phyloP scores from a whole-genome alignment of 1,140 invertebrate genomes.

The Arctopsyche grandis region DNA sequence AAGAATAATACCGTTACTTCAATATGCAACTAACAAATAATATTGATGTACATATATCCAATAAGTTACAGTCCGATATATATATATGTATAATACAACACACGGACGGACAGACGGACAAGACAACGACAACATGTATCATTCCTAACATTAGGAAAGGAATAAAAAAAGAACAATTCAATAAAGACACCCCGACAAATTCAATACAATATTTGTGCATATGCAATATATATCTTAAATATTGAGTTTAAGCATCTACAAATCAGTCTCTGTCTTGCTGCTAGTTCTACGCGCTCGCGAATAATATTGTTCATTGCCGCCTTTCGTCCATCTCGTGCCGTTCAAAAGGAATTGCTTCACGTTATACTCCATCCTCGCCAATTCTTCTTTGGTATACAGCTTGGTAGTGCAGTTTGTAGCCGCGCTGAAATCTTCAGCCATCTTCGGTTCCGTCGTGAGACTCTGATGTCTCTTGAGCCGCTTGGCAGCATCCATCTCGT shows the following conservation, averaged over 20 bases:
- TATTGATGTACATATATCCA: too few species aligned
- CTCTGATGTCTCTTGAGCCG: slow-evolving; percentile 18
- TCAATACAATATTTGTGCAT: too few species aligned
- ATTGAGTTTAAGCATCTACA: slow-evolving; percentile 56
- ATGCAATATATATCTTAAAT: too few species aligned
- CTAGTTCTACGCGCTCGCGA: slow-evolving; percentile 62
- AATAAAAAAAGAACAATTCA: too few species aligned
- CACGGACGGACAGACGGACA: too few species aligned
- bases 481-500: not conserved
- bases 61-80: too few species aligned
- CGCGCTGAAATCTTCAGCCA: not conserved
- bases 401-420: slow-evolving; percentile 36
- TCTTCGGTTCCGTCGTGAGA: slow-evolving; percentile 15
- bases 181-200: too few species aligned
- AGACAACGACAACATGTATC: too few species aligned
- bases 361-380: slow-evolving; percentile 72
- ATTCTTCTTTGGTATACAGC: slow-evolving; percentile 59
- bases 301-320: slow-evolving; percentile 52
- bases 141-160: too few species aligned
- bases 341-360: slow-evolving; percentile 71
- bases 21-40: too few species aligned
- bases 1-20: too few species aligned
- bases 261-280: slow-evolving; percentile 68
- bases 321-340: slow-evolving; percentile 68
- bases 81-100: too few species aligned